Base-by-base conservation (phyloP, 2,888 invertebrate genomes). In the Melinopterus prodromus region DNA sequence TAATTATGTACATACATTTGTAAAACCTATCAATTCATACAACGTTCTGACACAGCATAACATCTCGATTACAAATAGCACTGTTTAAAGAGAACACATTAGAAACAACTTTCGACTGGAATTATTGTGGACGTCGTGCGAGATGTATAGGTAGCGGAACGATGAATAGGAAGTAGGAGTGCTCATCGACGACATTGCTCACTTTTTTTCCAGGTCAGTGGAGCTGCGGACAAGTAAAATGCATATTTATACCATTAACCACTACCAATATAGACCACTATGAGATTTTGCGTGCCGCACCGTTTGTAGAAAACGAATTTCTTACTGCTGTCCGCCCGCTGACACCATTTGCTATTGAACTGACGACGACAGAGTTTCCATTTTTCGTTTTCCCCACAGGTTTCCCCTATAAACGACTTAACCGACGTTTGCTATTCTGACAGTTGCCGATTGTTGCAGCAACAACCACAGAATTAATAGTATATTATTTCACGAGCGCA, bases 171-270 rank as follows among this genome's bases (percentile, higher is more conserved):
- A 53, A 53, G 53, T 53, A 53, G 53, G 53, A 53, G 12, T 53
- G 7, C 9, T 53, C 53, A 12, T 12, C 9, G 53, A 4, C 53
- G 53, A 2, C 35, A 36, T 71, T 74, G 74, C 36, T 74, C 74
- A 35, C 36, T 74, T 74, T 53, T 53, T 53, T 74, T 74, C 74
- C n/a, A 74, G 74, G 74, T 74, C 74, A 74, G 74, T 74, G 74
- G 74, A 74, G 74, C 74, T 37, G 37, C 6, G 74, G 37, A 35
- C 35, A 74, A 74, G 71, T 74, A 74, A 74, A 74, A 74, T 74
- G 74, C 74, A 74, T 74, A 74, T 74, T 74, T 74, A 74, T 74
- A 74, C 36, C 74, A 74, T 74, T 36, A 36, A 74, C 35, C 71
- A 71, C 71, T 53, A 53, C 53, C 53, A 53, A 53, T 53, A 53